Conservation (phyloP, 2,113 vertebrate species). For the Crocuta crocuta region DNA sequence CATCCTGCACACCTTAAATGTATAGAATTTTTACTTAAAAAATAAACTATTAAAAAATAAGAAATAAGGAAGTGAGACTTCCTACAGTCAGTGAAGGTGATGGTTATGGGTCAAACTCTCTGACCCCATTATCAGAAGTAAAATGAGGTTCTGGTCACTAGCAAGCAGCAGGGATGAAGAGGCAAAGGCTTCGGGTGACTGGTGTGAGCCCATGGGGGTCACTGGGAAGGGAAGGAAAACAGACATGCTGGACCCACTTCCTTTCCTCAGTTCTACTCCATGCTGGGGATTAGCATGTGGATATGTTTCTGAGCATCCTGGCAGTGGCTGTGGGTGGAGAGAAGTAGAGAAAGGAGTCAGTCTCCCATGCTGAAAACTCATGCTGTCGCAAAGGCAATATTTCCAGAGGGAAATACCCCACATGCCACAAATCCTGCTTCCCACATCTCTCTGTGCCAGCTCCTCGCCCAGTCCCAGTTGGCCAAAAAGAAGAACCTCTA, state of each 20-base stretch:
- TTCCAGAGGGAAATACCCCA: background rate
- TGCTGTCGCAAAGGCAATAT: background rate
- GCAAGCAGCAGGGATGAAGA: background rate
- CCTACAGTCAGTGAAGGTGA: background rate
- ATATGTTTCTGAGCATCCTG: background rate
- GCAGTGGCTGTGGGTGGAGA: too few species aligned
- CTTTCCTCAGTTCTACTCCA: background rate
- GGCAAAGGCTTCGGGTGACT: background rate
- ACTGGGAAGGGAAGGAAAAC: background rate
- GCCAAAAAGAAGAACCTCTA: background rate
- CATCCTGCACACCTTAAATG: background rate
- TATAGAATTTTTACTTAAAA: conserved; percentile 3
- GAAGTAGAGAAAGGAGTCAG: background rate
- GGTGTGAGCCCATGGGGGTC: background rate
- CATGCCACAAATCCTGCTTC: background rate
- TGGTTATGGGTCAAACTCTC: background rate
- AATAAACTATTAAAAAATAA: background rate
- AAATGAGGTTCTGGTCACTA: background rate
- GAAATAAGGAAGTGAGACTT: background rate
- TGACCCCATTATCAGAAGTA: background rate
- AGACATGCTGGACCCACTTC: background rate
- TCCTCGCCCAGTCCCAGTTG: background rate
- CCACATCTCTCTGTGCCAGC: background rate
- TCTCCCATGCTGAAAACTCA: background rate
- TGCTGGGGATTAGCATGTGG: background rate